Evolutionary conservation across 2,797 vertebrate species (phyloP), one percentile per base, ranked within the genome.

Genomic region (Sebastes minor): DNA sequence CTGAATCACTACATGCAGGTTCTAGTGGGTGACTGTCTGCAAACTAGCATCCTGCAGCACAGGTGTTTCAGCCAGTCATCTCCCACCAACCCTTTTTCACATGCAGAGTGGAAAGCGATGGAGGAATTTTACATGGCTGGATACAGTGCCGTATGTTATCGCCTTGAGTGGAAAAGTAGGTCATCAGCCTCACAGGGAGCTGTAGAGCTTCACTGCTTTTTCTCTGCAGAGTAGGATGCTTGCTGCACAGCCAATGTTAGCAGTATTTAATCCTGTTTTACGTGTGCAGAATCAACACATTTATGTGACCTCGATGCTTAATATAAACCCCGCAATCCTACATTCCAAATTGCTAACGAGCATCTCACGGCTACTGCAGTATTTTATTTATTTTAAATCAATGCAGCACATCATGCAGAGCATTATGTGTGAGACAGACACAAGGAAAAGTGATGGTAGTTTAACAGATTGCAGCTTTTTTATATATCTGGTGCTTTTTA

Each of bases 81-180:
- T 71, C 32, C 13, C 16, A 20, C 8, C 42, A 82, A 67, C 52
- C 67, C 2, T 60, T 60, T 74, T 86, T 80, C 20, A 76, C 75
- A 91, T 78, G 68, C 68, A 71, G 32, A 74, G 74, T 73, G 74
- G 73, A 71, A 76, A 85, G 78, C 16, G 13, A 86, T 69, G 65
- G 82, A 88, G 71, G 80, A 89, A 90, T 92, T 88, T 85, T 87
- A 76, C 80, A 88, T 84, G 83, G 82, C 70, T 83, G 83, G 83
- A 86, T 80, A 77, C 81, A 53, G 69, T 73, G 74, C 76, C 80
- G 76, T 82, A 81, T 80, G 76, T 85, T 83, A 85, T 82, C 33
- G 83, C 87, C 86, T 83, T 27, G 81, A 92, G 86, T 88, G 69
- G 78, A 80, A 93, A 93, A 92, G 86, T 95, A 94, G 92, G 93